Evolutionary conservation across 2,888 invertebrate species (phyloP), one percentile per base, ranked within the genome.

Genomic region (Hesperia comma): DNA sequence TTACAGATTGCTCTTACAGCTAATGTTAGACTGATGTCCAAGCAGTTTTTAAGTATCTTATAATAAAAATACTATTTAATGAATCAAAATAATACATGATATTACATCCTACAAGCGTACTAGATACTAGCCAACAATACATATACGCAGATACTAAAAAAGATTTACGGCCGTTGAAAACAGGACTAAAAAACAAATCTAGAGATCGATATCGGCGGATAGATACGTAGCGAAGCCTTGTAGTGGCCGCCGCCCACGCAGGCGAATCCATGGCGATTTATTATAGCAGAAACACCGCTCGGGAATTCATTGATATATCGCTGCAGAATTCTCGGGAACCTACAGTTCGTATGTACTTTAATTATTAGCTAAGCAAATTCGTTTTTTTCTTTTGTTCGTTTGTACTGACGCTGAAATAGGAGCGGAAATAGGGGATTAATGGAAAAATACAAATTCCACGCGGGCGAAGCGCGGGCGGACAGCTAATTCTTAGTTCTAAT

Each of bases 161-260:
- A 55, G 56, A 57, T 57, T 41, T 57, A 57, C 56, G 21, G n/a
- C 14, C 40, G 19, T 41, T 41, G n/a, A 57, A 41, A 57, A 41
- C 21, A 57, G 19, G 41, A 33, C 21, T 40, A 57, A 57, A 57
- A 57, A 57, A 41, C 40, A 41, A 57, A 57, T 57, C 19, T 19
- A 14, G 6, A 57, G 56, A 57, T 57, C 56, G 21, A 57, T 57
- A 57, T 57, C 56, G 41, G 55, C 40, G 21, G 19, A 57, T 41
- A 41, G n/a, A 57, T 21, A 41, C 56, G 40, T 54, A 26, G 37
- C 55, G 56, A 56, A 21, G 21, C 37, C 55, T n/a, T n/a, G 55
- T 57, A 41, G 41, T 57, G 19, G 41, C 41, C 56, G 56, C 56
- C 56, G 56, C 56, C 56, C 41, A 57, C 56, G 56, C 56, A n/a